phyloP scores from a whole-genome alignment of 1,140 invertebrate genomes.

The Aphelenchoides avenae region DNA sequence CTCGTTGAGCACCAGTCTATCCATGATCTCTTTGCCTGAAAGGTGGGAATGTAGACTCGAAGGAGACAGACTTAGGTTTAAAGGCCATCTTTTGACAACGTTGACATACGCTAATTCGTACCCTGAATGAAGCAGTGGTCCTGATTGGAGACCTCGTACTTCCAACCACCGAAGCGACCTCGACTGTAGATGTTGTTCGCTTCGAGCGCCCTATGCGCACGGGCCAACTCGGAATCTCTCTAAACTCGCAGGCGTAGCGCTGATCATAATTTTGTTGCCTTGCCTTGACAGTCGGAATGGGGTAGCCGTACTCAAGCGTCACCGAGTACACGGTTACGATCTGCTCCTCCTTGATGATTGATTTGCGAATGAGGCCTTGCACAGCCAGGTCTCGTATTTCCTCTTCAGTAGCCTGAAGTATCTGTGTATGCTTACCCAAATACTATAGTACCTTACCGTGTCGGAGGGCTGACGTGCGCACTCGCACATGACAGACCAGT shows the following conservation, averaged over 20 bases:
- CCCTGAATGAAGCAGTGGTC: constrained; percentile 60
- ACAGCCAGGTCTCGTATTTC: constrained; percentile 50
- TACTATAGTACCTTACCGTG: constrained; percentile 33
- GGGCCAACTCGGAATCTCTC: constrained; percentile 52
- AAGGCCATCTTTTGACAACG: too few species aligned
- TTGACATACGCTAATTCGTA: background rate
- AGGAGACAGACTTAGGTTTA: too few species aligned
- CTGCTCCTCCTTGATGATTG: constrained; percentile 53
- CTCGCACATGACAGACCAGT: constrained; percentile 60
- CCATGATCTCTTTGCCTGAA: constrained; percentile 50
- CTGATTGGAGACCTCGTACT: constrained; percentile 51
- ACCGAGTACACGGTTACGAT: constrained; percentile 48
- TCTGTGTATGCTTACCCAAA: background rate
- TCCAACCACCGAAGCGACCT: constrained; percentile 59
- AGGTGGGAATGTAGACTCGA: constrained; percentile 11
- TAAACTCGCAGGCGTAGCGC: too few species aligned
- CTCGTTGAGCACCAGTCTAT: constrained; percentile 47
- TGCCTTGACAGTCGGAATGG: constrained; percentile 53
- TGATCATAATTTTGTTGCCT: constrained; percentile 16
- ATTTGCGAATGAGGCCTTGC: constrained; percentile 55
- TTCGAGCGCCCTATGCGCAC: constrained; percentile 53
- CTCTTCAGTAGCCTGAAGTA: constrained; percentile 49
- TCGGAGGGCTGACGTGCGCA: constrained; percentile 49
- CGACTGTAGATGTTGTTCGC: constrained; percentile 51
- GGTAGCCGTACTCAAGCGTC: constrained; percentile 54